Percentiles rank a stretch among this genome's conserved stretches.
Evolutionary conservation across 2,113 vertebrate species (phyloP).

Genomic region (Syrmaticus mikado): DNA sequence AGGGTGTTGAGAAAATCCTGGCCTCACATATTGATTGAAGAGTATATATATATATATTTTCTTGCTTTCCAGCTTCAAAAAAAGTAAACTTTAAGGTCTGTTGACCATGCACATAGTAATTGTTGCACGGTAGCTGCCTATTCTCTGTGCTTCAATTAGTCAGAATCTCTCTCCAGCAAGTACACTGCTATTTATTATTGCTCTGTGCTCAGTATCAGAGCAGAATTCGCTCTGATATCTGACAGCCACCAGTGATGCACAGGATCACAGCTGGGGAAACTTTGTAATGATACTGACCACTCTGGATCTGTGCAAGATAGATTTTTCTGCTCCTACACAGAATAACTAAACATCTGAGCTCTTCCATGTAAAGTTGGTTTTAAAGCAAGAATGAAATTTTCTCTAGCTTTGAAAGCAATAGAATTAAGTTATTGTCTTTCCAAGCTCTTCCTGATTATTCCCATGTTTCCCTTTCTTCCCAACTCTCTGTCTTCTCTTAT

Average conservation of each 20-base stretch:
- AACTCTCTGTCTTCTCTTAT: not conserved
- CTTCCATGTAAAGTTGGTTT: not conserved
- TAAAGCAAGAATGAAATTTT: not conserved
- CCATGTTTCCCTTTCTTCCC: not conserved
- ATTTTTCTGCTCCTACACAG: not conserved
- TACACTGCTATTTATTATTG: not conserved
- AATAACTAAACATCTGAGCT: not conserved
- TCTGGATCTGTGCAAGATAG: not conserved
- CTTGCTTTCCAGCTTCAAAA: not conserved
- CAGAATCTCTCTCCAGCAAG: not conserved
- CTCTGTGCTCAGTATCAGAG: not conserved
- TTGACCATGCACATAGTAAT: not conserved
- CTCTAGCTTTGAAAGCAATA: too few species aligned
- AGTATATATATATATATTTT: not conserved
- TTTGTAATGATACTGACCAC: not conserved
- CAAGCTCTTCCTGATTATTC: not conserved
- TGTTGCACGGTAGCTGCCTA: not conserved
- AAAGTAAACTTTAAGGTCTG: not conserved
- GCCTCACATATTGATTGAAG: not conserved
- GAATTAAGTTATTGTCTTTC: not conserved
- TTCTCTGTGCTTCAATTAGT: not conserved
- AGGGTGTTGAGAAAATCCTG: not conserved
- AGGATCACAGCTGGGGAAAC: not conserved
- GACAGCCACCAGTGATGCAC: not conserved
- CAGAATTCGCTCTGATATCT: not conserved